Conservation (phyloP, 2,113 vertebrate genomes). For the Leptodactylus fuscus region DNA sequence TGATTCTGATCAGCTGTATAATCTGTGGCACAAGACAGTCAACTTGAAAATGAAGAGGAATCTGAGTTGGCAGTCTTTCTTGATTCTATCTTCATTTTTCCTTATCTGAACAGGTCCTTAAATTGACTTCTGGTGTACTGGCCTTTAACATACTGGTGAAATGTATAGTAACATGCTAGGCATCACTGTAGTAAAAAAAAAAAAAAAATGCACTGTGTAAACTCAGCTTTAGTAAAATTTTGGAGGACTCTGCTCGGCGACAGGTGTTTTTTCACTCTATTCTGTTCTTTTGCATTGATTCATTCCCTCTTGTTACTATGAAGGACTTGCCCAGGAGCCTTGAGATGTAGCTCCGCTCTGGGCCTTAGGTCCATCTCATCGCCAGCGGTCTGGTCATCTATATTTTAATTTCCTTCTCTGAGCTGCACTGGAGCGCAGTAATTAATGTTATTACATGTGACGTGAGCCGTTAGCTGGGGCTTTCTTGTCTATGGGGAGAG, state of each 20-base stretch:
- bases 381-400: neutral
- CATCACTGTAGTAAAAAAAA: too few relatives aligned
- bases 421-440: neutral
- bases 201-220: too few relatives aligned
- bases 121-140: too few relatives aligned
- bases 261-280: neutral
- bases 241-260: neutral
- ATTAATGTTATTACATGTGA: conserved; percentile 40
- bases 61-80: too few relatives aligned
- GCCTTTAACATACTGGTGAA: too few relatives aligned
- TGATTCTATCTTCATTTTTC: too few relatives aligned
- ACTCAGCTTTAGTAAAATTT: too few relatives aligned
- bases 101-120: too few relatives aligned
- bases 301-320: neutral
- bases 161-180: too few relatives aligned
- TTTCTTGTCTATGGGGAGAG: neutral
- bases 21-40: too few relatives aligned
- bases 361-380: neutral
- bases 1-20: too few relatives aligned
- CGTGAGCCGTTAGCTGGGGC: neutral
- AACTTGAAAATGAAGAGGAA: too few relatives aligned
- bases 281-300: neutral
- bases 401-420: conserved; percentile 19
- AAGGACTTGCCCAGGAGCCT: neutral
- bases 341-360: neutral